A percentile compares a stretch with the other conserved stretches of the same genome.
These are phyloP conservation scores for Takifugu ocellatus DNA, from an alignment of 2,797 vertebrate genomes.

Conservation along the genomic window DNA sequence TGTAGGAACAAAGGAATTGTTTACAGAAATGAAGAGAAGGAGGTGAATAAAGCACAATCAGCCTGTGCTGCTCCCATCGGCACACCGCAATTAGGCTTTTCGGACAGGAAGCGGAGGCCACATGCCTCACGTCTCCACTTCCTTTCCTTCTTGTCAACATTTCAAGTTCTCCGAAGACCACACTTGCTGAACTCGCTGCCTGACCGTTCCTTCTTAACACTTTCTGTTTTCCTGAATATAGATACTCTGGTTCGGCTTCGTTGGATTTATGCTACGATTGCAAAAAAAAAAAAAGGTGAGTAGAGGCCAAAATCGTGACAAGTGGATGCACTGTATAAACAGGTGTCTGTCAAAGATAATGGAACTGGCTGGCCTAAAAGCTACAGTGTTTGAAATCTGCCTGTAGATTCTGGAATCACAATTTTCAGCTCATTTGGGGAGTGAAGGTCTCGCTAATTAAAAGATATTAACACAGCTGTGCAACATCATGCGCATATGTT, in stretches of 20 bases:
- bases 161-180: conserved; percentile 38
- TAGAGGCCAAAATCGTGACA: neutral
- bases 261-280: conserved; percentile 4
- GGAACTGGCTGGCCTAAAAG: conserved; percentile 7
- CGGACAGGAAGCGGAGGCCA: conserved; percentile 57
- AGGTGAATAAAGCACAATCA: conserved; percentile 18
- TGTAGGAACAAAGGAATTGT: conserved; percentile 3
- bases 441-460: conserved; percentile 39
- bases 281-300: neutral
- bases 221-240: no score
- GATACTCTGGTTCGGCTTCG: neutral
- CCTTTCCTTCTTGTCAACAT: conserved; percentile 40
- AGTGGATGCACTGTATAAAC: neutral
- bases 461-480: conserved; percentile 53
- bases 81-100: conserved; percentile 49
- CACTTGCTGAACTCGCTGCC: neutral
- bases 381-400: conserved; percentile 27
- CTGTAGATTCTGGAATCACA: conserved; percentile 39
- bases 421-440: conserved; percentile 50
- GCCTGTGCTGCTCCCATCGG: conserved; percentile 22
- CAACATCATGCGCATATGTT: conserved; percentile 25
- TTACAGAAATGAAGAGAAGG: conserved; percentile 6
- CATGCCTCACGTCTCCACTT: conserved; percentile 58
- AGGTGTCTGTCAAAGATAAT: conserved; percentile 16
- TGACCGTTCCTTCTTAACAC: neutral